Percentiles rank a stretch among this genome's conserved stretches.
Conservation (phyloP, 2,797 vertebrate genomes). For the Emydoidea blandingii region DNA sequence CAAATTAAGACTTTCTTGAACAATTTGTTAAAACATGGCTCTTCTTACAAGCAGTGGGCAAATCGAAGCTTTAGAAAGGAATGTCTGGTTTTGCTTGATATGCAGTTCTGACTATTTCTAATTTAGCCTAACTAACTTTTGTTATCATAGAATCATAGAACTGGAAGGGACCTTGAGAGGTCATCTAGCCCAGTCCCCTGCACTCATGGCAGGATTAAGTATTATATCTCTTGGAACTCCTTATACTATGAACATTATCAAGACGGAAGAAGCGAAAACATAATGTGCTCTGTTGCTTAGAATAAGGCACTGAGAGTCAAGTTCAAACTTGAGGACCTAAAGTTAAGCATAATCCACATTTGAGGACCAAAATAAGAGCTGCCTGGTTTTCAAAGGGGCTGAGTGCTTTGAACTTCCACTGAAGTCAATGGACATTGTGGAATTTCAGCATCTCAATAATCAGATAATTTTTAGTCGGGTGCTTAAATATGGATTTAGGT, state of each 20-base stretch:
- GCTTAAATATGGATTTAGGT: background rate
- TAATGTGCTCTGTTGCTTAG: background rate
- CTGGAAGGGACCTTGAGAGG: too few relatives aligned
- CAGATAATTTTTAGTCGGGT: accelerated
- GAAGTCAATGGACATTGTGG: background rate
- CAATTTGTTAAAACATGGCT: slow-evolving; percentile 23
- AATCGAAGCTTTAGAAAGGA: slow-evolving; percentile 16
- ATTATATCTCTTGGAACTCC: background rate
- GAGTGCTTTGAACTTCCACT: background rate
- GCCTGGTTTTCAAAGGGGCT: background rate
- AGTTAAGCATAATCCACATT: background rate
- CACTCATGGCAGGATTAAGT: too few relatives aligned
- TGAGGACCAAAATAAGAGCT: background rate
- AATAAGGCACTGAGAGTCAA: background rate
- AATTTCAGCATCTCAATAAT: background rate
- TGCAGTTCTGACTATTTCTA: background rate
- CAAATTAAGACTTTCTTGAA: slow-evolving; percentile 36
- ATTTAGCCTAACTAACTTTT: background rate
- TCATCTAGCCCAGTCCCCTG: too few relatives aligned
- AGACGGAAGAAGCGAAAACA: background rate
- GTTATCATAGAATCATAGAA: background rate
- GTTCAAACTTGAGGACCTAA: background rate
- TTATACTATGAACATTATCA: background rate
- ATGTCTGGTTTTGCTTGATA: background rate
- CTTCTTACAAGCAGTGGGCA: slow-evolving; percentile 6